Evolutionary conservation across 2,113 vertebrate species (phyloP).

Genomic region (Prionailurus viverrinus): DNA sequence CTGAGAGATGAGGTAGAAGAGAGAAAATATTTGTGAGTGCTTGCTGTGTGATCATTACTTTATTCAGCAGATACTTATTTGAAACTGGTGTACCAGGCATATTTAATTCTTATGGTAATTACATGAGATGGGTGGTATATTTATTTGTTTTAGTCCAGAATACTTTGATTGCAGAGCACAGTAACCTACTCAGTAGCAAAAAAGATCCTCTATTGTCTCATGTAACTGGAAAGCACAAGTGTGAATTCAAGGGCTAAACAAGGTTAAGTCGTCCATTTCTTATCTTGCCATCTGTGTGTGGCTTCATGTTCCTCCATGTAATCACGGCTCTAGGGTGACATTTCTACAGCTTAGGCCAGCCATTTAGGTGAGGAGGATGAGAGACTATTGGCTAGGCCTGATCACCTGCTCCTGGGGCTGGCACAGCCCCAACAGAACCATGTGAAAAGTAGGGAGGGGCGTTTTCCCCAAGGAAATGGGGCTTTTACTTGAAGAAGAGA

Average conservation of each 20-base stretch:
- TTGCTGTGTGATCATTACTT: neutral
- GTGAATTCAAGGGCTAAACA: constrained; percentile 18
- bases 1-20: neutral
- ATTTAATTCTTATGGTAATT: neutral
- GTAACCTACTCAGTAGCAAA: neutral
- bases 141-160: neutral
- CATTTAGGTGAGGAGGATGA: neutral
- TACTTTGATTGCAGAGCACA: constrained; percentile 4
- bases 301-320: neutral
- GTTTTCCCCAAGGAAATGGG: neutral
- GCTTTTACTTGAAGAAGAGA: constrained; percentile 27
- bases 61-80: constrained; percentile 35
- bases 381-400: neutral
- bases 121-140: neutral
- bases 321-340: neutral
- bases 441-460: neutral
- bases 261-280: neutral
- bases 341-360: neutral
- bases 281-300: neutral
- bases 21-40: constrained; percentile 9
- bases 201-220: neutral
- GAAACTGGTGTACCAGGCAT: neutral
- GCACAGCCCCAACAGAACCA: neutral
- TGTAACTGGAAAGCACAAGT: neutral
- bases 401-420: neutral